Base-by-base conservation (phyloP, 2,797 vertebrate species). In the Gila robusta region DNA sequence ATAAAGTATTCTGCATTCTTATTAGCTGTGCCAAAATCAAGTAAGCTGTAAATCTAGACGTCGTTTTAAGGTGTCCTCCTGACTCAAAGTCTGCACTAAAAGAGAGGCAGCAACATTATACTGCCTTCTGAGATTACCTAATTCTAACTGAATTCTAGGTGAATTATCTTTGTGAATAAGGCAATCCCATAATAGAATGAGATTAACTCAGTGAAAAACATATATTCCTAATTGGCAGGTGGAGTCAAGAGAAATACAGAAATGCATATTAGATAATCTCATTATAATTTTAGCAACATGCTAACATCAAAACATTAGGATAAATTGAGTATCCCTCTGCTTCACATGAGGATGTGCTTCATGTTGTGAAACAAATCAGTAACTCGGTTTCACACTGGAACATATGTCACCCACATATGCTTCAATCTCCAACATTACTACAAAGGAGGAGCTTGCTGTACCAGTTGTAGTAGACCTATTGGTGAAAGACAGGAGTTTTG, bases 1-100 rank as follows among this genome's bases (percentile, higher is more conserved):
- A 17, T 32, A 17, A 67, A 21, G 9, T 12, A 47, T 47, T 67
- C 9, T 67, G 59, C 17, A 28, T 47, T 79, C 5, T 44, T 66
- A 23, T 79, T 47, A 80, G 78, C 5, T 32, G 26, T 80, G 32
- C 5, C 16, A 64, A 62, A 41, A 78, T 37, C 54, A 78, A 59
- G 76, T 59, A 10, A 49, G 10, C 26, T 32, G 44, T 28, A 49
- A 19, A 74, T 49, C 16, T 74, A 52, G 16, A 32, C 0, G 5
- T 49, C 1, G 0, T 67, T 8, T 67, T 17, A 35, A 35, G 28
- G 28, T 17, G 64, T 3, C 1, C 17, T 69, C 28, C 73, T 7
- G 47, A 54, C 0, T 52, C 17, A 52, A 28, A 21, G 16, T 21
- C 4, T 49, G 14, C 70, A 19, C 7, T 16, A 49, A 17, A 19